Conservation (phyloP, 2,797 vertebrate genomes). For the Cynopterus sphinx region DNA sequence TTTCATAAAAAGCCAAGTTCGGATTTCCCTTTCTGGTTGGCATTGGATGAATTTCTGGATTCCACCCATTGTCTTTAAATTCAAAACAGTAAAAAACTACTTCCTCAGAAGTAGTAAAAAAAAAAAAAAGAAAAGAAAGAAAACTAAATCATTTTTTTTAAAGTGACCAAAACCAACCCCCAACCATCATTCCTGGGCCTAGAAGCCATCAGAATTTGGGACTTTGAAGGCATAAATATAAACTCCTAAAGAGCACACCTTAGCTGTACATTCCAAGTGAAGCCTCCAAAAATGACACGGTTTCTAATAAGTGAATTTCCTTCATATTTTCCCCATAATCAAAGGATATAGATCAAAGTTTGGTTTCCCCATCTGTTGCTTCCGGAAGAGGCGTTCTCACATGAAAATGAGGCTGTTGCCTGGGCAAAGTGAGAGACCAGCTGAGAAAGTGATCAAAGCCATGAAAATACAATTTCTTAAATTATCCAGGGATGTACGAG, state of each 20-base stretch:
- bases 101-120: constrained; percentile 53
- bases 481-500: not conserved
- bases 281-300: not conserved
- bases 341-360: constrained; percentile 39
- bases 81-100: constrained; percentile 67
- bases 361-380: not conserved
- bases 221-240: not conserved
- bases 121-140: not conserved
- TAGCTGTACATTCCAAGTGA: not conserved
- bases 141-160: constrained; percentile 26
- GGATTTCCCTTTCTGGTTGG: constrained; percentile 64
- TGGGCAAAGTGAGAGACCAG: not conserved
- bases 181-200: not conserved
- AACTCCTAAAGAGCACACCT: not conserved
- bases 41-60: constrained; percentile 67
- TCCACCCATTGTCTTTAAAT: constrained; percentile 73
- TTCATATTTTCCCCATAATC: not conserved
- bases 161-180: not conserved
- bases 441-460: constrained; percentile 14
- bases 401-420: not conserved
- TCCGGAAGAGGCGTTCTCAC: not conserved
- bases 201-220: not conserved
- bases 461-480: not conserved
- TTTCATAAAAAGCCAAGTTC: constrained; percentile 12
- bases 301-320: not conserved